A percentile compares a stretch with the other conserved stretches of the same genome.
Evolutionary conservation across 2,888 invertebrate species (phyloP).

Genomic region (Lasioglossum vierecki): DNA sequence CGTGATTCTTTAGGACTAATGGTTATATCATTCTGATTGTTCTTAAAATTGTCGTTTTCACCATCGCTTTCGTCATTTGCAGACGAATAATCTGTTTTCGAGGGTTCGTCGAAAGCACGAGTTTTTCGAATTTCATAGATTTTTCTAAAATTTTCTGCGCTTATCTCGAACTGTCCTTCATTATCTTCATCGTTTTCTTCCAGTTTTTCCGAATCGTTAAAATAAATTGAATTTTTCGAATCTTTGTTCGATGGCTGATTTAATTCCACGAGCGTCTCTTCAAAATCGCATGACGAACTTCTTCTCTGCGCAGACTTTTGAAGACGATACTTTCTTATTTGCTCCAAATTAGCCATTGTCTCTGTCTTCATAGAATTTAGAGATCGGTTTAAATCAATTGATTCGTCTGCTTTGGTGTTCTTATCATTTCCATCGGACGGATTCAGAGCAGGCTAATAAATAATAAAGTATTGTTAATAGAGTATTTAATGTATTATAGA

Average conservation of each 20-base stretch:
- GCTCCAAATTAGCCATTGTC: conserved; percentile 76
- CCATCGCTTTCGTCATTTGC: conserved; percentile 65
- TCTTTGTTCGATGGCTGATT: conserved; percentile 7
- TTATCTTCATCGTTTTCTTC: conserved; percentile 9
- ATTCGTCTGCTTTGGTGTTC: conserved; percentile 37
- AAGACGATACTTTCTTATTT: conserved; percentile 75
- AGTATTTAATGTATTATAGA: conserved; percentile 19
- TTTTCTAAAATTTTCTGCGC: conserved; percentile 45
- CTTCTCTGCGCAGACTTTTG: conserved; percentile 69
- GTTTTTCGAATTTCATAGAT: conserved; percentile 49
- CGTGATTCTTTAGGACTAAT: conserved; percentile 75
- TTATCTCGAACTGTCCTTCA: conserved; percentile 29
- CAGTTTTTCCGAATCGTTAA: conserved; percentile 26
- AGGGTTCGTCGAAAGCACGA: conserved; percentile 58
- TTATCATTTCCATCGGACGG: conserved; percentile 65
- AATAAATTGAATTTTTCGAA: conserved; percentile 5
- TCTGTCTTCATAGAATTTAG: conserved; percentile 65
- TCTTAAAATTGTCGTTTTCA: conserved; percentile 43
- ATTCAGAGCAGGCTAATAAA: conserved; percentile 52
- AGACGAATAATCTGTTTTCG: conserved; percentile 69
- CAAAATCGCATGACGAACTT: conserved; percentile 42
- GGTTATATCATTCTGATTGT: conserved; percentile 21
- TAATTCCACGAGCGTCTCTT: conserved; percentile 35
- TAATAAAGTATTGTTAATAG: conserved; percentile 15
- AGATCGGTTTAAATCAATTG: conserved; percentile 41